Conservation (phyloP, 2,888 invertebrate genomes). For the Thyatira batis region DNA sequence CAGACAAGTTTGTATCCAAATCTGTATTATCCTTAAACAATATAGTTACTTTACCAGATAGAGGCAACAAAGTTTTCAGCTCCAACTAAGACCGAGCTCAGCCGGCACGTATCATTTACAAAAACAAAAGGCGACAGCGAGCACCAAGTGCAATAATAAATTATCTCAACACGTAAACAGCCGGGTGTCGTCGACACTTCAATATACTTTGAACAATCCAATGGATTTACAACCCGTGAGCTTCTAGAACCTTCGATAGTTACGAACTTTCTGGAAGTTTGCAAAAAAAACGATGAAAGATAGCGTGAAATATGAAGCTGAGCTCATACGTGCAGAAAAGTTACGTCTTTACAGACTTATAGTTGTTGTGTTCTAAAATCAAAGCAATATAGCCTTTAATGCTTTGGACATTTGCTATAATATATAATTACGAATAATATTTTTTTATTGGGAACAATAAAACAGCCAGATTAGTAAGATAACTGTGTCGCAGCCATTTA, state of each 20-base stretch:
- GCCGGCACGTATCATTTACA: background rate
- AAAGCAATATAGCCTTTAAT: too few relatives aligned
- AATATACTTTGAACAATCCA: slow-evolving; percentile 20
- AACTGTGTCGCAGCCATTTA: too few relatives aligned
- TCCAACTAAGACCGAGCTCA: background rate
- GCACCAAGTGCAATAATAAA: slow-evolving; percentile 2
- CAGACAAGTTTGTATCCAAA: too few relatives aligned
- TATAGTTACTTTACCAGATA: background rate
- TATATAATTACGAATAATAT: too few relatives aligned
- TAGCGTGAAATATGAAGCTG: too few relatives aligned
- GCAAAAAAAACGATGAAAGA: background rate
- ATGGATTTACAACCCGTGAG: background rate
- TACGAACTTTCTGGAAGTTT: background rate
- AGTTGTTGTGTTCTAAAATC: too few relatives aligned
- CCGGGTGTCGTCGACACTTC: slow-evolving; percentile 34
- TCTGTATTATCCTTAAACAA: background rate
- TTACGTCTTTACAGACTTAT: too few relatives aligned
- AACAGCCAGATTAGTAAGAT: too few relatives aligned
- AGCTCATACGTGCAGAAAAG: background rate
- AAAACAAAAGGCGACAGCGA: background rate
- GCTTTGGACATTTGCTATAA: too few relatives aligned
- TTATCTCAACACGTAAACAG: background rate
- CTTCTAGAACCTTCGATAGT: background rate
- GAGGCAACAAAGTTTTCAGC: background rate
- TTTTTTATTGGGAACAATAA: too few relatives aligned